Percentiles rank a stretch among this genome's conserved stretches.
These are phyloP conservation scores for Chaetura pelagica DNA, from an alignment of 2,113 vertebrate genomes.

Conservation along the genomic window DNA sequence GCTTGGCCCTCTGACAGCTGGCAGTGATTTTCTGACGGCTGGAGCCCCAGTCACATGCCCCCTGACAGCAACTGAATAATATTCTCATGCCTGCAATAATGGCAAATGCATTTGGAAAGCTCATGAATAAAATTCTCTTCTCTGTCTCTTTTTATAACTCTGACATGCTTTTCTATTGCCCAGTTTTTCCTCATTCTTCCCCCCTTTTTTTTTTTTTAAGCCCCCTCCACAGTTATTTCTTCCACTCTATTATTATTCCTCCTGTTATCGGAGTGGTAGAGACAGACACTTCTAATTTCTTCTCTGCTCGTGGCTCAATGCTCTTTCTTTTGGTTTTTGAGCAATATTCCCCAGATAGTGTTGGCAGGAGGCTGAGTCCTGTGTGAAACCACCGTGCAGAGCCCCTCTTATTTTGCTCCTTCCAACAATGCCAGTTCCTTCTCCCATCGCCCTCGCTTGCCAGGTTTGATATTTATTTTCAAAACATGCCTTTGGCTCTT, in stretches of 20 bases:
- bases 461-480: constrained; percentile 56
- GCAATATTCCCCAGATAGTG: neutral
- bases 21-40: constrained; percentile 50
- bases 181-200: neutral
- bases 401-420: neutral
- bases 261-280: neutral
- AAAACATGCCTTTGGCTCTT: constrained; percentile 44
- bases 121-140: constrained; percentile 63
- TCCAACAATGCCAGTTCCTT: neutral
- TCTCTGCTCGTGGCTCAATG: neutral
- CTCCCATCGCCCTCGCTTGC: neutral
- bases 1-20: constrained; percentile 64
- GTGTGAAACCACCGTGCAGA: neutral
- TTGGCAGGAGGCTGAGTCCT: neutral
- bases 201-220: neutral
- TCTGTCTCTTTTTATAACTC: constrained; percentile 55
- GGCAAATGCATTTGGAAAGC: constrained; percentile 47
- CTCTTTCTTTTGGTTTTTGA: constrained; percentile 9
- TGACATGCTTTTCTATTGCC: constrained; percentile 15
- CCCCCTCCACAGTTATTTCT: neutral
- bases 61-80: constrained; percentile 61
- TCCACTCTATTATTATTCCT: neutral
- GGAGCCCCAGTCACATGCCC: constrained; percentile 43
- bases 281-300: constrained; percentile 22
- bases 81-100: constrained; percentile 28